Evolutionary conservation across 2,888 invertebrate genomes (phyloP).

Genomic region (Diaprepes abbreviatus): DNA sequence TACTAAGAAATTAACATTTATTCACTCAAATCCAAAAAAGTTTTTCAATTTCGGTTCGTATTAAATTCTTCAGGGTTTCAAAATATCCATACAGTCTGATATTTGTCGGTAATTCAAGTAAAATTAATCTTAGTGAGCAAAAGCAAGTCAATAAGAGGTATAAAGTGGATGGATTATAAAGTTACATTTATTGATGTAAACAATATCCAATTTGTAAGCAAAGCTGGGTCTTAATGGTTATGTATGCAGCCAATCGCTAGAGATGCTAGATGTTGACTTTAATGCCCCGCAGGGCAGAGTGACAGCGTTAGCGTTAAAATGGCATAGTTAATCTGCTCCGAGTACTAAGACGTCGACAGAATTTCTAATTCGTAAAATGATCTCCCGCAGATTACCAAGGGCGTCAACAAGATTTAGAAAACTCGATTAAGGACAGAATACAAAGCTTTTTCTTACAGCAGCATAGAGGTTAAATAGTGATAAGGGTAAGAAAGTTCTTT

Average conservation of each 20-base stretch:
- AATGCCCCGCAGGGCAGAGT: slow-evolving; percentile 12
- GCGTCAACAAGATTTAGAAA: neutral
- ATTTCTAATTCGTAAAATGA: slow-evolving; percentile 27
- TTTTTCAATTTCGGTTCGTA: no score
- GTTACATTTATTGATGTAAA: neutral
- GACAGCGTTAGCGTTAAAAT: slow-evolving; percentile 15
- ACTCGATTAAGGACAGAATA: neutral
- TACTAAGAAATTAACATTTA: no score
- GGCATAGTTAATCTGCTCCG: slow-evolving; percentile 19
- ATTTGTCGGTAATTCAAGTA: no score
- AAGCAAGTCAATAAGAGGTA: no score
- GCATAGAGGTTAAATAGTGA: no score
- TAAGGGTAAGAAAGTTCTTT: neutral
- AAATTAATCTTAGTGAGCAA: no score
- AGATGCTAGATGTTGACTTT: slow-evolving; percentile 23
- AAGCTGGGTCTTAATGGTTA: slow-evolving; percentile 14
- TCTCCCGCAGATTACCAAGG: slow-evolving; percentile 12
- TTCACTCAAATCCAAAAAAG: no score
- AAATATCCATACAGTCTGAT: no score
- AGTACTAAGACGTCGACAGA: slow-evolving; percentile 15
- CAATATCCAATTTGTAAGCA: slow-evolving; percentile 22
- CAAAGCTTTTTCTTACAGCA: neutral
- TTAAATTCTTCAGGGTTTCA: no score
- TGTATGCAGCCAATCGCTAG: slow-evolving; percentile 1
- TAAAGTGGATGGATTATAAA: neutral